These are phyloP conservation scores for Drymodes brunneopygia DNA, from an alignment of 2,113 vertebrate species.

Conservation along the genomic window DNA sequence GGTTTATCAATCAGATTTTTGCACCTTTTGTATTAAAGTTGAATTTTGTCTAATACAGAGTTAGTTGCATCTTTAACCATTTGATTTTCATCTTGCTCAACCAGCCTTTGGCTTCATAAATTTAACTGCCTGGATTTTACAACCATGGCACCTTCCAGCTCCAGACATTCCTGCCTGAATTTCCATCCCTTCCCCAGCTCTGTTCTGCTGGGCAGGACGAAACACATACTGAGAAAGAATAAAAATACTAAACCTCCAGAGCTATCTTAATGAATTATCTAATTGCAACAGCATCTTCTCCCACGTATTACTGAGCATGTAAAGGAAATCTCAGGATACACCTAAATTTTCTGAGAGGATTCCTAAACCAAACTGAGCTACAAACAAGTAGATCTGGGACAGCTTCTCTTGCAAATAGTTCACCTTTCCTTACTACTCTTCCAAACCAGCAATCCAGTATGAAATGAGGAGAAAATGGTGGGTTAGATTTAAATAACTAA, in stretches of 20 bases:
- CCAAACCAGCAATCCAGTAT: background rate
- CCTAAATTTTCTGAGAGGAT: background rate
- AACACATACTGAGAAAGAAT: background rate
- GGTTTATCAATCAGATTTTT: background rate
- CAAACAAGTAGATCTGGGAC: fast-evolving
- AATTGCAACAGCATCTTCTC: background rate
- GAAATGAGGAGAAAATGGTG: background rate
- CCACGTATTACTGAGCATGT: fast-evolving
- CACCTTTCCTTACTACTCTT: background rate
- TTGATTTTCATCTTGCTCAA: background rate
- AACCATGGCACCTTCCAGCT: fast-evolving
- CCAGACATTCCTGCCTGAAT: background rate
- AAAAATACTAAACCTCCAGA: background rate
- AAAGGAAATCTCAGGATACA: background rate
- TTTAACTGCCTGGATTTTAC: background rate
- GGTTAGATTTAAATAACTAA: background rate
- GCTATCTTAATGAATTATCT: background rate
- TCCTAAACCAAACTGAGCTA: background rate
- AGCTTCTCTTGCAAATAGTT: background rate
- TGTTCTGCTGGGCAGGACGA: background rate
- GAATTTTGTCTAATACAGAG: background rate
- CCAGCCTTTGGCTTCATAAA: background rate
- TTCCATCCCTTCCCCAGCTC: background rate
- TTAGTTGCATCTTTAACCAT: background rate
- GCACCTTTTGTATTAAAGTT: background rate